Base-by-base conservation (phyloP, 2,113 vertebrate species). In the Coregonus clupeaformis region DNA sequence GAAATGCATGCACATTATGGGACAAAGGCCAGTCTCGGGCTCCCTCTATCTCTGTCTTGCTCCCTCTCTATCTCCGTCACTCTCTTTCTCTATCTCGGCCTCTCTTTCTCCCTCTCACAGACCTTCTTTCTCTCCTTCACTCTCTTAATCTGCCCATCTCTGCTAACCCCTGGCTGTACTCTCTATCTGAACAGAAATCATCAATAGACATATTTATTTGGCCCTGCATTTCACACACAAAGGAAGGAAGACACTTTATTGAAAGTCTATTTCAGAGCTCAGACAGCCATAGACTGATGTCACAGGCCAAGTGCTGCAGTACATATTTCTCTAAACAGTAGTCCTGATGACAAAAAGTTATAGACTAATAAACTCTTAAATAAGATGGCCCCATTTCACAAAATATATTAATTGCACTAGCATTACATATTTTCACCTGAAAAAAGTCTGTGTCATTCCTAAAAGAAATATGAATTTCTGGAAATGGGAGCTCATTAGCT, bases 391-490 rank as follows among this genome's bases (percentile, higher is more conserved):
- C 24, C 12, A 29, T 27, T 65, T 65, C 22, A 29, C 12, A 14
- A 65, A 65, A 77, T 20, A 73, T 5, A 45, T 77, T 14, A 49
- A 57, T 65, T 69, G 29, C 42, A 82, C 74, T 78, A 80, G 78
- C 79, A 82, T 79, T 87, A 87, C 86, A 85, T 82, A 91, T 60
- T 89, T 84, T 80, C 83, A 87, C 82, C 86, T 87, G 80, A 76
- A 80, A 77, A 72, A 81, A 74, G 49, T 32, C 77, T 74, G 67
- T 60, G 29, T 85, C 74, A 81, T 73, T 29, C 78, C 32, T 5
- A 75, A 78, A 76, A 82, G 11, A 42, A 69, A 67, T 65, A 55
- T 69, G 1, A 18, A 24, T 67, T 65, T 75, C 72, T 72, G 22
- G 57, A 74, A 82, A 82, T 55, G 65, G 72, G 75, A 74, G 22